Conservation (phyloP, 2,797 vertebrate species). For the Aphelocoma californica region DNA sequence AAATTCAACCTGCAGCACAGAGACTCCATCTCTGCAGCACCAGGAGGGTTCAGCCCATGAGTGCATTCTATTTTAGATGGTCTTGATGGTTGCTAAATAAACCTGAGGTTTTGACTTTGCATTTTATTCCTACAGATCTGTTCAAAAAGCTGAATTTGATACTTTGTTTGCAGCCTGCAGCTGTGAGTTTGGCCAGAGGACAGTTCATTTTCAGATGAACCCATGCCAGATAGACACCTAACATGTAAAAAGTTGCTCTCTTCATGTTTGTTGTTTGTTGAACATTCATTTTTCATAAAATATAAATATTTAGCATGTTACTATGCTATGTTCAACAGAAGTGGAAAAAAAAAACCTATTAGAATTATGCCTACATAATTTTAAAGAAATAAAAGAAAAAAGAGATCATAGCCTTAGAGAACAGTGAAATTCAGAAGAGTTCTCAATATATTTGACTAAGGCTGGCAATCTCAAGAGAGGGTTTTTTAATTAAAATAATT, state of each 20-base stretch:
- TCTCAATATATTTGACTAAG: not conserved
- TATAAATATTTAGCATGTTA: not conserved
- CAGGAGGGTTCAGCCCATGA: not conserved
- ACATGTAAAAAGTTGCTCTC: not conserved
- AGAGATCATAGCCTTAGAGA: not conserved
- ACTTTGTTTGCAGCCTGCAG: not conserved
- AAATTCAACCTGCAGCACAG: not conserved
- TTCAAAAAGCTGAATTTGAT: not conserved
- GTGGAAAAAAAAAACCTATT: not conserved
- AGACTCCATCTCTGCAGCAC: not conserved
- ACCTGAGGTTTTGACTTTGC: not conserved
- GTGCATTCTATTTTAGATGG: not conserved
- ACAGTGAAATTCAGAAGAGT: not conserved
- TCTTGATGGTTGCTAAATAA: not conserved
- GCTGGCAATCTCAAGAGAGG: not conserved
- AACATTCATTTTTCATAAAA: not conserved
- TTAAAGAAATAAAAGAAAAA: not conserved
- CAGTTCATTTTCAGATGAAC: not conserved
- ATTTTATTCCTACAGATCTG: not conserved
- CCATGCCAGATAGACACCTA: not conserved
- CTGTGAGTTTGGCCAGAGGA: not conserved
- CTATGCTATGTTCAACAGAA: not conserved
- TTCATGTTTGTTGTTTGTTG: not conserved
- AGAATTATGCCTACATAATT: not conserved
- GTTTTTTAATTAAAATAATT: not conserved